Conservation (phyloP, 23 tunicate genomes). For the Trididemnum nubilum region DNA sequence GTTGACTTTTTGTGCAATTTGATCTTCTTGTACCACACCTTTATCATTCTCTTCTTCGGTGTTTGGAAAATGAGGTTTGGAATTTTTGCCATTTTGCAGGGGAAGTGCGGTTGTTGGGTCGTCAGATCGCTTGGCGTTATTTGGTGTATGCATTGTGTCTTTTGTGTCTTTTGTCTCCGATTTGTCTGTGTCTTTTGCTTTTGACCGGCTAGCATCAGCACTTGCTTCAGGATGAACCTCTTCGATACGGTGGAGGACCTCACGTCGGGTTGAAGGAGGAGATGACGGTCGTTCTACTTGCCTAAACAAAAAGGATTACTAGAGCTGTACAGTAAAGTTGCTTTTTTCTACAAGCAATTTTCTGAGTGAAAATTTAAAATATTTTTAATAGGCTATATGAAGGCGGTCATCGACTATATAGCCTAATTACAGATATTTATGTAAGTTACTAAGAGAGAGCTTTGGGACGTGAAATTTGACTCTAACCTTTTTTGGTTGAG, state of each 20-base stretch:
- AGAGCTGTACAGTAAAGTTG: neutral
- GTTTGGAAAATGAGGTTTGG: neutral
- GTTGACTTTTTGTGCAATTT: neutral
- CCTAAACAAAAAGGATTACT: neutral
- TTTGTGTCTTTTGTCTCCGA: neutral
- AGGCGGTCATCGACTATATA: too few relatives aligned
- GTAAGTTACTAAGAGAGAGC: neutral
- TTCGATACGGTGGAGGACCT: constrained; percentile 12
- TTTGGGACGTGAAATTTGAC: neutral
- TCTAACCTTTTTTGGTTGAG: too few relatives aligned
- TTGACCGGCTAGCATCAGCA: neutral
- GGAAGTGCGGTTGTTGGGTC: neutral
- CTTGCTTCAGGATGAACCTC: neutral
- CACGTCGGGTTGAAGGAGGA: constrained; percentile 3
- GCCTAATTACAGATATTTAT: too few relatives aligned
- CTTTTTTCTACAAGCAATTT: too few relatives aligned
- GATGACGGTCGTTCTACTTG: neutral
- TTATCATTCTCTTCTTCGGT: neutral
- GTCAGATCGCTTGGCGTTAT: neutral
- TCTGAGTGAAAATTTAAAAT: too few relatives aligned
- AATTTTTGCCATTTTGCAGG: neutral
- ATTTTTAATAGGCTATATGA: too few relatives aligned
- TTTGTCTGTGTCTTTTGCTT: neutral
- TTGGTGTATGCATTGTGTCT: neutral
- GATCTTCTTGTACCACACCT: neutral